Evolutionary conservation across 2,113 vertebrate species (phyloP).

Genomic region (Ceratotherium simum): DNA sequence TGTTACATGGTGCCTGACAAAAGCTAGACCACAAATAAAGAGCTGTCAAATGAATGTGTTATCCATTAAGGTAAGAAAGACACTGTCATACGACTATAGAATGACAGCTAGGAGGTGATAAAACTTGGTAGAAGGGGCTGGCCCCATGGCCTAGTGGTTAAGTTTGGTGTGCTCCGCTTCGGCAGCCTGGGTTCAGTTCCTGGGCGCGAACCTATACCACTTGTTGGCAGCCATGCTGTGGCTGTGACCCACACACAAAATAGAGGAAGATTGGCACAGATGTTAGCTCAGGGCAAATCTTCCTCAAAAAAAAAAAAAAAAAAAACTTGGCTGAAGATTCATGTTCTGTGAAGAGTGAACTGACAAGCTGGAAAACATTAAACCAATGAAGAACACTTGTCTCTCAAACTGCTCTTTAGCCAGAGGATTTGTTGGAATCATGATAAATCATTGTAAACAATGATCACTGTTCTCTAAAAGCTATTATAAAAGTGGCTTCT

Average conservation of each 20-base stretch:
- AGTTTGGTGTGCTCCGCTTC: too few relatives aligned
- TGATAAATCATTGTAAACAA: neutral
- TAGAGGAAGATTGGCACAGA: too few relatives aligned
- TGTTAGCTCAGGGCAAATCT: too few relatives aligned
- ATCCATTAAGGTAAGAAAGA: neutral
- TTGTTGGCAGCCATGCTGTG: too few relatives aligned
- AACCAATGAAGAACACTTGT: neutral
- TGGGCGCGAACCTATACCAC: too few relatives aligned
- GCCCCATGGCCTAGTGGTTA: too few relatives aligned
- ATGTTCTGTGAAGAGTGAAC: fast-evolving
- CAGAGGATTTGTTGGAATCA: neutral
- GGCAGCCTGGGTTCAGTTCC: too few relatives aligned
- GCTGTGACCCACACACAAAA: too few relatives aligned
- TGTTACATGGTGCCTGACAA: neutral
- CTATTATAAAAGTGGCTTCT: neutral
- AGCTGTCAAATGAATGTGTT: neutral
- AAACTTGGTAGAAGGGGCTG: too few relatives aligned
- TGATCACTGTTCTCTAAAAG: neutral
- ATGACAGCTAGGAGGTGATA: neutral
- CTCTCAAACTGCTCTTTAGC: neutral
- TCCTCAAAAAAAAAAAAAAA: too few relatives aligned
- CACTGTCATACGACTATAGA: fast-evolving
- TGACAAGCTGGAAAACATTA: neutral
- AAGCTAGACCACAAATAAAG: neutral
- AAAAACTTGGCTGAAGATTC: neutral